Evolutionary conservation across 2,113 vertebrate species (phyloP).

Genomic region (Clarias gariepinus): DNA sequence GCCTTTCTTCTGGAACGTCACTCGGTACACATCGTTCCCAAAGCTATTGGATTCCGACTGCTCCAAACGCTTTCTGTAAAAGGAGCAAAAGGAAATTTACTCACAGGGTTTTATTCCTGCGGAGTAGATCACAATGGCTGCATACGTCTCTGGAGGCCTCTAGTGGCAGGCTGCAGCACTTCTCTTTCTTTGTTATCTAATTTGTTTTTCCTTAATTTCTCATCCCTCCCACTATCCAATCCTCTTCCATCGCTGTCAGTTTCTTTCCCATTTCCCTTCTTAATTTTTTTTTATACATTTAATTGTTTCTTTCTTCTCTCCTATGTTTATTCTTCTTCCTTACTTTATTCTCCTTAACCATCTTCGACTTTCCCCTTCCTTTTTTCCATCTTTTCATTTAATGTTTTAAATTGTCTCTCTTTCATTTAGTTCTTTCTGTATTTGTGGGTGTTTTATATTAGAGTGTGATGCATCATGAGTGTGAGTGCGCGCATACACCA

Average conservation of each 20-base stretch:
- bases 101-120: neutral
- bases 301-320: too few species aligned
- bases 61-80: constrained; percentile 84
- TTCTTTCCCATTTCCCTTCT: neutral
- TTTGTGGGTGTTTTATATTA: neutral
- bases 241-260: neutral
- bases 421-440: neutral
- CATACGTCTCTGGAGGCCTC: neutral
- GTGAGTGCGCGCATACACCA: constrained; percentile 79
- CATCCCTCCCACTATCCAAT: too few species aligned
- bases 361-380: neutral
- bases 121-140: neutral
- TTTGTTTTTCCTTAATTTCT: too few species aligned
- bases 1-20: constrained; percentile 88
- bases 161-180: too few species aligned
- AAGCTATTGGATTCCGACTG: constrained; percentile 86
- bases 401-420: neutral
- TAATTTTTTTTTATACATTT: neutral
- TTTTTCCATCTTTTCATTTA: neutral
- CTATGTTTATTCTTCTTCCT: neutral
- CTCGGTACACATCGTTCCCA: constrained; percentile 90
- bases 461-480: neutral
- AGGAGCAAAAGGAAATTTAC: neutral
- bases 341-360: neutral
- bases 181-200: too few species aligned